These are phyloP conservation scores for Cryptoblepharus egeriae DNA, from an alignment of 2,797 vertebrate genomes.

Conservation along the genomic window DNA sequence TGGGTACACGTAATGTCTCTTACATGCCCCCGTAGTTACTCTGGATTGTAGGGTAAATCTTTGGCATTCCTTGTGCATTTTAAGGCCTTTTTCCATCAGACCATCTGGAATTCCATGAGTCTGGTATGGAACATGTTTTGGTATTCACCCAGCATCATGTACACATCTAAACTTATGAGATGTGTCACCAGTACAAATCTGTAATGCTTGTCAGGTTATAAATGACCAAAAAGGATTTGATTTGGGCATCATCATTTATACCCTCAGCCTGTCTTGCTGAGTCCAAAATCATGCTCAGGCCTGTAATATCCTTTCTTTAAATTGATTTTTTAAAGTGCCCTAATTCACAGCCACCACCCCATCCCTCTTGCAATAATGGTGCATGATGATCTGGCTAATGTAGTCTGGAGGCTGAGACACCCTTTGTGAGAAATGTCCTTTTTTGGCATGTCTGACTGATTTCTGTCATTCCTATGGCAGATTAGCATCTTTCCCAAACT, in stretches of 20 bases:
- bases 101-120: no score
- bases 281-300: not conserved
- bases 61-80: no score
- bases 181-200: not conserved
- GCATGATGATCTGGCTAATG: not conserved
- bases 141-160: no score
- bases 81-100: no score
- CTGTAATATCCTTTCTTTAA: not conserved
- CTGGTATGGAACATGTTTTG: no score
- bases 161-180: no score
- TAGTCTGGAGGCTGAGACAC: not conserved
- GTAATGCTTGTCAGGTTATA: not conserved
- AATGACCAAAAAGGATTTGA: no score
- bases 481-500: slow-evolving; percentile 26
- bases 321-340: not conserved
- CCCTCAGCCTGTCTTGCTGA: no score
- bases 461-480: slow-evolving; percentile 12
- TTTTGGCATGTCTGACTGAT: slow-evolving; percentile 21
- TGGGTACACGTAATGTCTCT: no score
- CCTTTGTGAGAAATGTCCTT: slow-evolving; percentile 17
- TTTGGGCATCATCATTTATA: no score
- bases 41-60: no score
- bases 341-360: not conserved
- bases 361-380: not conserved
- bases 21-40: no score